Conservation (phyloP, 1,140 invertebrate species). For the Venturia canescens region DNA sequence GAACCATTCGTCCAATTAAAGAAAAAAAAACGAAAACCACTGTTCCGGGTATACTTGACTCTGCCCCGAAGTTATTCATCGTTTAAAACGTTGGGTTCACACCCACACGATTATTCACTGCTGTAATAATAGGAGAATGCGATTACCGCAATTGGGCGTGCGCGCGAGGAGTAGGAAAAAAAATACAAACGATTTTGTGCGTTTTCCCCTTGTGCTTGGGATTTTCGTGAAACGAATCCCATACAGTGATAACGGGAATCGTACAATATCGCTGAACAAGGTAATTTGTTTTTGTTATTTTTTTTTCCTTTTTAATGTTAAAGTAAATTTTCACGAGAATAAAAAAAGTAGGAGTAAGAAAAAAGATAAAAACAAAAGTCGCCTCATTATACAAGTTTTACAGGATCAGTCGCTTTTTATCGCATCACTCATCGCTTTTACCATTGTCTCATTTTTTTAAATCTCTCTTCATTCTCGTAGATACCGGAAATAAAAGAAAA, state of each 20-base stretch:
- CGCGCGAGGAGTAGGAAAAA: conserved; percentile 1
- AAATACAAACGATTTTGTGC: not conserved
- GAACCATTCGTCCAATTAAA: not conserved
- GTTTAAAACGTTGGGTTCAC: conserved; percentile 12
- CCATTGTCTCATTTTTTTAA: not conserved
- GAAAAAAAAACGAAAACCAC: not conserved
- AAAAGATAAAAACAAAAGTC: not conserved
- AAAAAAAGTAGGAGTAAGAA: too few relatives aligned
- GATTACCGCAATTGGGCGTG: conserved; percentile 6
- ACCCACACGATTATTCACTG: conserved; percentile 19
- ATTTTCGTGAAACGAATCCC: too few relatives aligned
- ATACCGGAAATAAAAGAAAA: too few relatives aligned
- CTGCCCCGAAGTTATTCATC: conserved; percentile 15
- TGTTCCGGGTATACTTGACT: not conserved
- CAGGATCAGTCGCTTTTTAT: too few relatives aligned
- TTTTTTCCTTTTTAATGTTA: too few relatives aligned
- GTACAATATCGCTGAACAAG: too few relatives aligned
- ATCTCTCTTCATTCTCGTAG: too few relatives aligned
- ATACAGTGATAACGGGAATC: too few relatives aligned
- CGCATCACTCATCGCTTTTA: too few relatives aligned
- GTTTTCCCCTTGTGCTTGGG: not conserved
- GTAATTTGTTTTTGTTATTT: too few relatives aligned
- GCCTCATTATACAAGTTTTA: too few relatives aligned
- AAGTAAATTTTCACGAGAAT: too few relatives aligned
- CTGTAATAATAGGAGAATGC: conserved; percentile 18